These are phyloP conservation scores for Drosophila tripunctata DNA, from an alignment of 2,888 invertebrate species.

Conservation along the genomic window DNA sequence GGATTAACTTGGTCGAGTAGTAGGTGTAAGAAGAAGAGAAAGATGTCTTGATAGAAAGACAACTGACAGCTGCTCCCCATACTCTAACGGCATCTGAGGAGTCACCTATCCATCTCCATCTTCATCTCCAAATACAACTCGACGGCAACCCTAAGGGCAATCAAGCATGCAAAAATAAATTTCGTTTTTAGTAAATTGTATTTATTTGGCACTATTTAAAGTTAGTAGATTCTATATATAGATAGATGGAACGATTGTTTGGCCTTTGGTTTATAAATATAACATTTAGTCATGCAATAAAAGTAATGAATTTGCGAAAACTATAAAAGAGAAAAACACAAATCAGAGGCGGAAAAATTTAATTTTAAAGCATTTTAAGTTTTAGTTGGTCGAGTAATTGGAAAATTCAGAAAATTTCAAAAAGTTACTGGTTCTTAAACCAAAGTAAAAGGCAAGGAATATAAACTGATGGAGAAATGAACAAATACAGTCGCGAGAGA, in stretches of 20 bases:
- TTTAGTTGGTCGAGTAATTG: slow-evolving; percentile 7
- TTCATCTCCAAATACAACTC: slow-evolving; percentile 6
- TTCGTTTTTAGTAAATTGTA: slow-evolving; percentile 18
- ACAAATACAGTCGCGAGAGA: slow-evolving; percentile 1
- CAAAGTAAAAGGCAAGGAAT: slow-evolving; percentile 12
- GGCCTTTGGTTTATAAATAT: not conserved
- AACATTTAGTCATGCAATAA: slow-evolving; percentile 12
- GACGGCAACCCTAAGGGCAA: slow-evolving; percentile 45
- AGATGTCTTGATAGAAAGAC: slow-evolving; percentile 40
- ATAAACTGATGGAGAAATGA: not conserved
- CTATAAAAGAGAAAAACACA: slow-evolving; percentile 11
- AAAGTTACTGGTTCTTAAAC: slow-evolving; percentile 1
- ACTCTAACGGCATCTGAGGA: not conserved
- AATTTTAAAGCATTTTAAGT: slow-evolving; percentile 20
- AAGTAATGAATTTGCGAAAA: not conserved
- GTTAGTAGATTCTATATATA: not conserved
- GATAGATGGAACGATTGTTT: not conserved
- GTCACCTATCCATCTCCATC: slow-evolving; percentile 16
- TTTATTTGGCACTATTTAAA: slow-evolving; percentile 13
- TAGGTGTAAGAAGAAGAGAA: slow-evolving; percentile 2
- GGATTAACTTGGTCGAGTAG: not conserved
- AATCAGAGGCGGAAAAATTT: slow-evolving; percentile 33
- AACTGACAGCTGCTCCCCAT: slow-evolving; percentile 33
- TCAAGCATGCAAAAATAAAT: slow-evolving; percentile 46
- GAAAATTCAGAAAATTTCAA: slow-evolving; percentile 7